Evolutionary conservation across 1,140 invertebrate species (phyloP), one percentile per base, ranked within the genome.

Genomic region (Neodiprion fabricii): DNA sequence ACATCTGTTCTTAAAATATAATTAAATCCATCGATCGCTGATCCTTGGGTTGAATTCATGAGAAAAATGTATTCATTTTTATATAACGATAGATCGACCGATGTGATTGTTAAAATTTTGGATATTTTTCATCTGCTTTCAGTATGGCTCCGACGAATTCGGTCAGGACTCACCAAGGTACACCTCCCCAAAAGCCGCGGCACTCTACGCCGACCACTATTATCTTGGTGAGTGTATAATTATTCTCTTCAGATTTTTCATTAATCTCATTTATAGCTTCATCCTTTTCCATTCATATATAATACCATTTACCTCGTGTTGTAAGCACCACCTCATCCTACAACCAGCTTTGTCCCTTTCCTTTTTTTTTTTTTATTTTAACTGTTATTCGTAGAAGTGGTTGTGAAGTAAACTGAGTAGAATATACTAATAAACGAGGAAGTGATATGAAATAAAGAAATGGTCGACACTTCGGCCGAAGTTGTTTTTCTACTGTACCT

Each of bases 141-240:
- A 96, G 94, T 97, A 96, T 87, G 94, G 95, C 84, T 94, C 94
- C 80, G 96, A 96, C 85, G 96, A 97, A 84, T 97, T 96, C 86
- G 93, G 92, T n/a, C 91, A 94, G 86, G 95, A 96, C 83, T 95
- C 95, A 11, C 94, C 93, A 76, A 90, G 96, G 82, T 97, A 96
- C 89, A 93, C 95, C 75, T 96, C 95, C 72, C 95, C 95, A 23
- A 96, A 96, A 85, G 91, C 90, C 78, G 89, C 91, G 49, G 78
- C 88, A 79, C 81, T 88, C 68, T 88, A 88, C 78, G 82, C 87
- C 47, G 89, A 89, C 76, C 81, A 87, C 3, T 90, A 90, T 74
- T 90, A 90, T 83, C 85, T 90, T 75, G 89, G 89, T 90, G 81
- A 88, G 82, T 75, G 23, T 9, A 69, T 14, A 17, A 17, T 40